Conservation (phyloP, 1,140 invertebrate species). For the Trypoxylus dichotomus region DNA sequence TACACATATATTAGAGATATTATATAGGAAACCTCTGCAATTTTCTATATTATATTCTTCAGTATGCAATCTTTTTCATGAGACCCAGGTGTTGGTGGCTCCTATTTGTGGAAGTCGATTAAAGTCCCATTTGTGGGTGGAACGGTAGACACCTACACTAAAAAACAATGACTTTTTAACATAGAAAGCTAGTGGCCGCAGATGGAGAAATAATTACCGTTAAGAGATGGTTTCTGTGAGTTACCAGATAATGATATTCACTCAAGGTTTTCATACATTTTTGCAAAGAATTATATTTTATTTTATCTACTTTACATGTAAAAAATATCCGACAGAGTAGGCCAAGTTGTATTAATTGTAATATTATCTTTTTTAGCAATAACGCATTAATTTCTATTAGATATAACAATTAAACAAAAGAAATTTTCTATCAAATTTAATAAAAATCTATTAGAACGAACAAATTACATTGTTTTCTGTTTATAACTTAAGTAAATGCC, state of each 20-base stretch:
- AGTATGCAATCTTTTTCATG: neutral
- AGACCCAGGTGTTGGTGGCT: neutral
- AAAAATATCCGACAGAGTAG: too few relatives aligned
- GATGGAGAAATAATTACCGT: conserved; percentile 38
- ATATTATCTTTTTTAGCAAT: too few relatives aligned
- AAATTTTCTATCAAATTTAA: conserved; percentile 30
- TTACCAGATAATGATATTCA: conserved; percentile 31
- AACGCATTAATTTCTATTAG: neutral
- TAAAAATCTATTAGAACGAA: conserved; percentile 30
- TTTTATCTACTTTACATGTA: too few relatives aligned
- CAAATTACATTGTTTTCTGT: conserved; percentile 18
- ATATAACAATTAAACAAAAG: conserved; percentile 5
- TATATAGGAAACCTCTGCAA: neutral
- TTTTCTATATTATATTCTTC: conserved; percentile 1
- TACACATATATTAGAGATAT: neutral
- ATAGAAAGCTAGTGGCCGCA: conserved; percentile 35
- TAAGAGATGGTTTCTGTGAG: conserved; percentile 30
- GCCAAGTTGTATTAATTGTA: too few relatives aligned
- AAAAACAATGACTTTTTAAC: conserved; percentile 35
- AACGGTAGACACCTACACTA: conserved; percentile 33
- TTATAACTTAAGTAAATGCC: conserved; percentile 26
- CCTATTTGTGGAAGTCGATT: conserved; percentile 32
- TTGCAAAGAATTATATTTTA: too few relatives aligned
- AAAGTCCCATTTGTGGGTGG: conserved; percentile 36
- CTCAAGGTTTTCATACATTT: too few relatives aligned